Base-by-base conservation (phyloP, 2,113 vertebrate genomes). In the Corythoichthys intestinalis region DNA sequence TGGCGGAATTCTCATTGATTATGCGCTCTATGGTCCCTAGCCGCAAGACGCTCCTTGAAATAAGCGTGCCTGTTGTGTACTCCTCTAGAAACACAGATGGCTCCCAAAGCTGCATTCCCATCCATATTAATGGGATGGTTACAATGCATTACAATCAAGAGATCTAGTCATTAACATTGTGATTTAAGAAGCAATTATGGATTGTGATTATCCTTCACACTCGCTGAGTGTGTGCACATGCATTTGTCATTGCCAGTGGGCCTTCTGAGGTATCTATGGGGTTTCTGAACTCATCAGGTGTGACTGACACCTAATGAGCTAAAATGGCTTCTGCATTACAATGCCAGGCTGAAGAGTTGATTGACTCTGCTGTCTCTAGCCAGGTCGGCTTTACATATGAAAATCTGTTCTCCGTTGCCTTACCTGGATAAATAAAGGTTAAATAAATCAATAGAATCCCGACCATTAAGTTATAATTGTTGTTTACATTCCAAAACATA, bases 141-240 rank as follows among this genome's bases (percentile, higher is more conserved):
- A 91, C 87, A 87, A 90, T 86, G 75, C 88, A 86, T 83, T 86
- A 84, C 86, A 87, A 89, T 89, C 59, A 12, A 85, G 86, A 87
- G 84, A 89, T 90, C 84, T 88, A 84, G 83, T 91, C 88, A 87
- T 92, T 91, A 90, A 87, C 80, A 73, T 78, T 82, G 88, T 86
- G 86, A 91, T 91, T 89, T 89, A 87, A 91, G 89, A 91, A 90
- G 87, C 89, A 88, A 92, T 92, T 90, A 91, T 87, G 82, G 81
- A 66, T 84, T 88, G 87, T 89, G 85, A 91, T 91, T 89, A 88
- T 89, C 86, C 81, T 84, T 83, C 58, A 70, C 56, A 54, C 10
- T 81, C 68, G 79, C 78, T 71, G 44, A 64, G 52, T 65, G 83
- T 54, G 64, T 67, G 34, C 13, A 1, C 6, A 34, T 28, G 53